phyloP scores from a whole-genome alignment of 2,888 invertebrate species.

The Clitarchus hookeri region DNA sequence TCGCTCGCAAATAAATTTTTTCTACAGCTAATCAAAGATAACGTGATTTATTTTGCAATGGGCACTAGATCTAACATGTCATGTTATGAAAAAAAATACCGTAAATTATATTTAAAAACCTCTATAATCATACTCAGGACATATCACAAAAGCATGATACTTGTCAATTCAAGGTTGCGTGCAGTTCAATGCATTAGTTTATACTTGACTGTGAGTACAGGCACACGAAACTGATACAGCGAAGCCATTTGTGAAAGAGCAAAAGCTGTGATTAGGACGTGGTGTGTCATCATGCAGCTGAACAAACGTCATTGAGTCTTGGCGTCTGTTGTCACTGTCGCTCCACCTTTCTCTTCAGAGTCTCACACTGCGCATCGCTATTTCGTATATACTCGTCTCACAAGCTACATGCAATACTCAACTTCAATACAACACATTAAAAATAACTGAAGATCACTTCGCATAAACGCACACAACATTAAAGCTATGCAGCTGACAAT shows the following conservation, averaged over 20 bases:
- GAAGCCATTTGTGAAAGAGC: not conserved
- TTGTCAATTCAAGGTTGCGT: not conserved
- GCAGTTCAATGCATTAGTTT: not conserved
- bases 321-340: not conserved
- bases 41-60: too few relatives aligned
- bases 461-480: not conserved
- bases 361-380: not conserved
- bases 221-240: not conserved
- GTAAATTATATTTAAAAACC: too few relatives aligned
- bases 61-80: too few relatives aligned
- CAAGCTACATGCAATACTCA: not conserved
- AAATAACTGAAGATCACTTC: not conserved
- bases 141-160: not conserved
- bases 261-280: not conserved
- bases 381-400: not conserved
- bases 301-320: not conserved
- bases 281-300: not conserved
- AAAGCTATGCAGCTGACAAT: not conserved
- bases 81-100: too few relatives aligned
- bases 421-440: not conserved
- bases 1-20: too few relatives aligned
- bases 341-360: not conserved
- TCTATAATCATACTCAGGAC: too few relatives aligned
- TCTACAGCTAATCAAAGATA: too few relatives aligned
- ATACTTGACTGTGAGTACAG: not conserved